Conservation (phyloP, 2,888 invertebrate genomes). For the Cephus pulcher region DNA sequence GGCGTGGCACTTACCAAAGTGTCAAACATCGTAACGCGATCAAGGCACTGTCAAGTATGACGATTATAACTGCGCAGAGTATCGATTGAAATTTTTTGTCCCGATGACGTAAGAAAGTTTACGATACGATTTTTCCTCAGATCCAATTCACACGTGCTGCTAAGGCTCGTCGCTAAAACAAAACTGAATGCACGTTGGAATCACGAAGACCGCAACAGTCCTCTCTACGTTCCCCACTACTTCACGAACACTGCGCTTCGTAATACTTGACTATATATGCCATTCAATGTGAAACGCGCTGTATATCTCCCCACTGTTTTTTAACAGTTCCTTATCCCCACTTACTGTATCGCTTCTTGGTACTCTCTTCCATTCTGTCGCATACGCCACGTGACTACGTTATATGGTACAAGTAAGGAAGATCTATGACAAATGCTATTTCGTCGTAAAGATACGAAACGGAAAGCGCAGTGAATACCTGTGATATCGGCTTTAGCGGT, state of each 20-base stretch:
- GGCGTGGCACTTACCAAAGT: slow-evolving; percentile 3
- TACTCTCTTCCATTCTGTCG: background rate
- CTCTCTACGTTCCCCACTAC: slow-evolving; percentile 4
- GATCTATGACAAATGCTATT: background rate
- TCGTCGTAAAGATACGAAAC: background rate
- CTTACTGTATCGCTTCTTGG: background rate
- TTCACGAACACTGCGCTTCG: background rate
- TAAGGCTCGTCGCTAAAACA: background rate
- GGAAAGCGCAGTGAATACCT: background rate
- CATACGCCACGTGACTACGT: background rate
- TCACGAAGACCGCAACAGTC: background rate
- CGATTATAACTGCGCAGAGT: background rate
- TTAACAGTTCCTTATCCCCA: background rate
- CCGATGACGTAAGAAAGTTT: background rate
- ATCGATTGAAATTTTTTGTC: background rate
- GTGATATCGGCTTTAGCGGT: background rate
- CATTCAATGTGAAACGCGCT: background rate
- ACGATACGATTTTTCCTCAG: background rate
- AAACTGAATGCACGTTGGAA: slow-evolving; percentile 5
- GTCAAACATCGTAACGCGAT: background rate
- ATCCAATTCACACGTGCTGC: background rate
- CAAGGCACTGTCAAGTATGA: background rate
- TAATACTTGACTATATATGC: background rate
- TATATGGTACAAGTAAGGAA: background rate
- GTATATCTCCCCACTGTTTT: background rate